These are phyloP conservation scores for Brevimyrus niger DNA, from an alignment of 2,113 vertebrate species.

Conservation along the genomic window DNA sequence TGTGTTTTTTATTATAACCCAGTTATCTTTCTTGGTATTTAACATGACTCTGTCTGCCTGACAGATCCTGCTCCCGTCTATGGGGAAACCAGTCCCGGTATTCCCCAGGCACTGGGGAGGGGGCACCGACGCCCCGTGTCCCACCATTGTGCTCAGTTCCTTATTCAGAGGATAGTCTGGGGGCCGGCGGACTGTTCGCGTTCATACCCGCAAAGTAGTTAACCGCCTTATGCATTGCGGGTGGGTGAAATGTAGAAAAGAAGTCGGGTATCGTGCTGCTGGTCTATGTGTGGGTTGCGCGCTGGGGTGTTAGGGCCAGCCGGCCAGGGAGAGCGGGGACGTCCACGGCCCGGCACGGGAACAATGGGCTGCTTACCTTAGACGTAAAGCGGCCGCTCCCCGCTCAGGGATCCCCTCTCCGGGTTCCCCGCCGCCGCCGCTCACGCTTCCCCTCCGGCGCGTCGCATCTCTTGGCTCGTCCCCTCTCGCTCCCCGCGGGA, in stretches of 20 bases:
- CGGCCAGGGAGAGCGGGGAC: background rate
- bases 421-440: background rate
- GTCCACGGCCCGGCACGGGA: slow-evolving; percentile 20
- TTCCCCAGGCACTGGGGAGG: background rate
- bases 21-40: background rate
- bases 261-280: background rate
- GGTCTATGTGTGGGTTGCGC: background rate
- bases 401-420: background rate
- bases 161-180: background rate
- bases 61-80: background rate
- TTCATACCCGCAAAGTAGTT: background rate
- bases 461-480: background rate
- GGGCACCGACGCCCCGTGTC: background rate
- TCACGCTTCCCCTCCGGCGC: background rate
- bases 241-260: background rate
- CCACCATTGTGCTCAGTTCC: background rate
- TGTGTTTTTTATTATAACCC: background rate
- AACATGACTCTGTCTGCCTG: background rate
- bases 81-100: background rate
- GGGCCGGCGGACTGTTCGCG: background rate
- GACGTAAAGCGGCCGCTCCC: background rate
- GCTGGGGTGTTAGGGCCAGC: background rate
- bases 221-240: background rate
- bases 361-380: slow-evolving; percentile 35
- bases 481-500: background rate